Evolutionary conservation across 2,888 invertebrate genomes (phyloP).

Genomic region (Hesperia comma): DNA sequence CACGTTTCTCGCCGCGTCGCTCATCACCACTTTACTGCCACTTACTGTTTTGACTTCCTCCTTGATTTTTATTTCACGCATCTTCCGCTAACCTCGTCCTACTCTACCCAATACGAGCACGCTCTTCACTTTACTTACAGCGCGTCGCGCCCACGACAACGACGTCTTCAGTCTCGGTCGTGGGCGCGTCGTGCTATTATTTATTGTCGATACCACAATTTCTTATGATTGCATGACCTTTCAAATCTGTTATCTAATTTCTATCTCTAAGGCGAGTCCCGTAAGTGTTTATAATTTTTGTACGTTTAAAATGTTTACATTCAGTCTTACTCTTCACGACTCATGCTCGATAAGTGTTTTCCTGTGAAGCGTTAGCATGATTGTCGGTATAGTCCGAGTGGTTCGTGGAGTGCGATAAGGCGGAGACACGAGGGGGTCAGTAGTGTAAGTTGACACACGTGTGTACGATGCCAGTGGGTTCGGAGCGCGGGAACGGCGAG

Average conservation of each 20-base stretch:
- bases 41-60: slow-evolving; percentile 76
- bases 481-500: slow-evolving; percentile 55
- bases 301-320: slow-evolving; percentile 29
- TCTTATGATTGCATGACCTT: slow-evolving; percentile 53
- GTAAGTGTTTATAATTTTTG: slow-evolving; percentile 47
- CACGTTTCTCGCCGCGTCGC: slow-evolving; percentile 74
- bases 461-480: slow-evolving; percentile 61
- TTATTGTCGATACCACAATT: slow-evolving; percentile 47
- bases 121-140: slow-evolving; percentile 57
- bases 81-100: slow-evolving; percentile 74
- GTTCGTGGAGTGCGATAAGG: not conserved
- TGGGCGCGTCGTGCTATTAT: slow-evolving; percentile 47
- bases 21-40: slow-evolving; percentile 81
- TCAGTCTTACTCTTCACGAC: slow-evolving; percentile 24
- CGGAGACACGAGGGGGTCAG: not conserved
- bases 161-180: slow-evolving; percentile 16
- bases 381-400: slow-evolving; percentile 15
- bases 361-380: slow-evolving; percentile 15
- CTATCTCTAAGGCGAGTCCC: slow-evolving; percentile 52
- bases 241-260: slow-evolving; percentile 48
- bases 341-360: slow-evolving; percentile 24
- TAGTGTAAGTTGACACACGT: slow-evolving; percentile 27
- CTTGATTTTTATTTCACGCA: slow-evolving; percentile 75
- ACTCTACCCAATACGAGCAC: slow-evolving; percentile 69
- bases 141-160: slow-evolving; percentile 23